These are phyloP conservation scores for Masnerella sp. DNA, from an alignment of 2,888 invertebrate genomes.

Conservation along the genomic window DNA sequence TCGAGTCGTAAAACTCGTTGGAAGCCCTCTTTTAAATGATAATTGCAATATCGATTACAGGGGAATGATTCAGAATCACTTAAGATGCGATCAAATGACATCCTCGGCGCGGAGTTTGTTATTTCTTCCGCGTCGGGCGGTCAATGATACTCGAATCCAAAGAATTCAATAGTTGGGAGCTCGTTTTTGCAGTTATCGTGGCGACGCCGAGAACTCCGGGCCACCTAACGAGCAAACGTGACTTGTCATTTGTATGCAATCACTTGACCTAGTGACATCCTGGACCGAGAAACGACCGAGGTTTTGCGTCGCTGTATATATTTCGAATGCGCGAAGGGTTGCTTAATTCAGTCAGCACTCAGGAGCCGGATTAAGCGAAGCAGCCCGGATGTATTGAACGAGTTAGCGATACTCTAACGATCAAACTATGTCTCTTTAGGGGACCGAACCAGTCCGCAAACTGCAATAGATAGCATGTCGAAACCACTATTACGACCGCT, in stretches of 20 bases:
- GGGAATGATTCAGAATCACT: conserved; percentile 28
- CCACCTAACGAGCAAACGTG: conserved; percentile 71
- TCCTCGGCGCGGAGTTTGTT: conserved; percentile 17
- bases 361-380: conserved; percentile 63
- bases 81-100: conserved; percentile 26
- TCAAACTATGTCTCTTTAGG: conserved; percentile 61
- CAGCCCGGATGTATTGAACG: conserved; percentile 68
- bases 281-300: conserved; percentile 57
- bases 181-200: conserved; percentile 37
- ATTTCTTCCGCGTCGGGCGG: conserved; percentile 14
- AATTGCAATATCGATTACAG: conserved; percentile 27
- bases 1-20: conserved; percentile 12
- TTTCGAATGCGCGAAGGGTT: conserved; percentile 34
- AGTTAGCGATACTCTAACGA: conserved; percentile 74
- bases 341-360: conserved; percentile 63
- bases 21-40: conserved; percentile 24
- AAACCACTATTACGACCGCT: conserved; percentile 60
- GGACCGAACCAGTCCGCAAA: conserved; percentile 57
- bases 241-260: conserved; percentile 64
- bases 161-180: conserved; percentile 28
- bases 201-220: conserved; percentile 33
- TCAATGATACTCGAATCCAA: conserved; percentile 36
- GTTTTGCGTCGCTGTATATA: conserved; percentile 40
- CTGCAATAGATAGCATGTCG: conserved; percentile 64
- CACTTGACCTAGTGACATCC: conserved; percentile 72